Conservation (phyloP, 2,888 invertebrate genomes). For the Leptarthrus brevirostris region DNA sequence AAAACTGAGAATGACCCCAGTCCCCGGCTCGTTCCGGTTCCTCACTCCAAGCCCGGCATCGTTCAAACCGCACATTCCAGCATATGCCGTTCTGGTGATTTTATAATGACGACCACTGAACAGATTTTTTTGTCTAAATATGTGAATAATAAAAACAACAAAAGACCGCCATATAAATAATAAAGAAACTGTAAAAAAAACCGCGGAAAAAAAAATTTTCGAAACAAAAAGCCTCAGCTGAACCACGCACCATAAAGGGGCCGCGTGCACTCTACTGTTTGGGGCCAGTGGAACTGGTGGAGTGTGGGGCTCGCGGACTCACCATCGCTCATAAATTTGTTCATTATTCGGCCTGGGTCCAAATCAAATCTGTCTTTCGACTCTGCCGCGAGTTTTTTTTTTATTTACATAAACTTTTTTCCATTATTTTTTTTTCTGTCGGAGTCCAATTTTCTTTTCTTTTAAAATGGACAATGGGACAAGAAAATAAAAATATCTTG, state of each 20-base stretch:
- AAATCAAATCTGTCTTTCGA: slow-evolving; percentile 42
- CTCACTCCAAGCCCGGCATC: neutral
- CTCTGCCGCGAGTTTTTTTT: slow-evolving; percentile 12
- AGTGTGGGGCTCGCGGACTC: neutral
- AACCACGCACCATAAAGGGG: slow-evolving; percentile 22
- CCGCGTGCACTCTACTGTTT: neutral
- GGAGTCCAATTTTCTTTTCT: slow-evolving; percentile 19
- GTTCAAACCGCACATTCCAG: slow-evolving; percentile 2
- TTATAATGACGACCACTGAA: slow-evolving; percentile 23
- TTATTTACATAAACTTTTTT: slow-evolving; percentile 44
- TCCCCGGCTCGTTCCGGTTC: neutral
- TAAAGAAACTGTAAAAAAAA: slow-evolving; percentile 31
- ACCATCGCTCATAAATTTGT: slow-evolving; percentile 37
- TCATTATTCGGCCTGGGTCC: slow-evolving; percentile 44
- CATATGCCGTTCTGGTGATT: slow-evolving; percentile 14
- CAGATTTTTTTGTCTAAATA: slow-evolving; percentile 26
- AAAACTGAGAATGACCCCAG: slow-evolving; percentile 38
- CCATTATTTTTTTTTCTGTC: neutral
- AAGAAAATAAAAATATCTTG: slow-evolving; percentile 33
- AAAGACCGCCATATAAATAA: slow-evolving; percentile 41
- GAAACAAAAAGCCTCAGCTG: slow-evolving; percentile 37
- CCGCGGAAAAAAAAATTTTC: slow-evolving; percentile 2
- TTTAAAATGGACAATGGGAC: slow-evolving; percentile 13
- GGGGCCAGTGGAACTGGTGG: neutral
- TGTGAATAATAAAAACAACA: slow-evolving; percentile 41